These are phyloP conservation scores for Plebejus melissa DNA, from an alignment of 2,888 invertebrate genomes.

Conservation along the genomic window DNA sequence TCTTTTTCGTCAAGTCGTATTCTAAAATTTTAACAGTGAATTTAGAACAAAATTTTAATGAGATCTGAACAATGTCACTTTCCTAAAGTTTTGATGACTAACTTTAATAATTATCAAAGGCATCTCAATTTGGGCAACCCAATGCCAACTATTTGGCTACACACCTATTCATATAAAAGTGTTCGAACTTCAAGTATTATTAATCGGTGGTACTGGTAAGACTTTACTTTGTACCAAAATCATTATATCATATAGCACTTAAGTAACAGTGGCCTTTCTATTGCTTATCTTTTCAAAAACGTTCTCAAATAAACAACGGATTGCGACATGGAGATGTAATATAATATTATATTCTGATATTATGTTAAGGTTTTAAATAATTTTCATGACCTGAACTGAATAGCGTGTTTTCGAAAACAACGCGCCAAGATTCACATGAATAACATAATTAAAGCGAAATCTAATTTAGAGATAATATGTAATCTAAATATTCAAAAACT, in stretches of 20 bases:
- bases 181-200: too few relatives aligned
- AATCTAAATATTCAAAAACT: slow-evolving; percentile 27
- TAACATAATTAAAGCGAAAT: slow-evolving; percentile 16
- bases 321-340: not conserved
- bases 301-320: slow-evolving; percentile 4
- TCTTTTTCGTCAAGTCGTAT: too few relatives aligned
- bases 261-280: not conserved
- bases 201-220: too few relatives aligned
- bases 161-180: too few relatives aligned
- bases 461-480: slow-evolving; percentile 23
- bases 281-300: not conserved
- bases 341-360: slow-evolving; percentile 6
- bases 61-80: too few relatives aligned
- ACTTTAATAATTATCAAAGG: too few relatives aligned
- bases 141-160: too few relatives aligned
- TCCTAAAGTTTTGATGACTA: too few relatives aligned
- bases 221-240: too few relatives aligned
- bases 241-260: not conserved
- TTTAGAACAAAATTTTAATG: too few relatives aligned
- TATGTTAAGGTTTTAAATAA: slow-evolving; percentile 19
- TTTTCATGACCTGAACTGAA: slow-evolving; percentile 1
- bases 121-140: too few relatives aligned
- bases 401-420: not conserved
- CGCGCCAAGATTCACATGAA: slow-evolving; percentile 22
- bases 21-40: too few relatives aligned